phyloP scores from a whole-genome alignment of 2,888 invertebrate genomes.

The Morpho deidamia region DNA sequence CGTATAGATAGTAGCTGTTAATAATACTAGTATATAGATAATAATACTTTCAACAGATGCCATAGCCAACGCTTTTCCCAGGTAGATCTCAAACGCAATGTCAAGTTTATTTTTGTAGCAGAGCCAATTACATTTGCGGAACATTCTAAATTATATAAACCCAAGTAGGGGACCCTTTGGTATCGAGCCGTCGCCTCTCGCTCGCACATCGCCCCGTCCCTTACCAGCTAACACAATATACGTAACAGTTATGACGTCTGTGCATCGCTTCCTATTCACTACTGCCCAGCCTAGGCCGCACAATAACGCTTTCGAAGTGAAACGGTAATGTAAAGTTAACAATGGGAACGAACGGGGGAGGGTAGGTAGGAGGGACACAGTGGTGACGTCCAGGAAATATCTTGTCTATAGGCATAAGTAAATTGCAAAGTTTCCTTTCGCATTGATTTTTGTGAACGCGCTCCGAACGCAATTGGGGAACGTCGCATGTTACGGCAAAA shows the following conservation, averaged over 20 bases:
- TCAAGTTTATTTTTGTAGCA: constrained; percentile 8
- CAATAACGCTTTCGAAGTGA: constrained; percentile 29
- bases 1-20: too few species aligned
- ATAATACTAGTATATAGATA: too few species aligned
- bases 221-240: constrained; percentile 19
- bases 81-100: constrained; percentile 2
- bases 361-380: constrained; percentile 22
- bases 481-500: background rate
- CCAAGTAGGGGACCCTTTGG: constrained; percentile 39
- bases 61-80: background rate
- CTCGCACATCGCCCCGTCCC: constrained; percentile 36
- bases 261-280: constrained; percentile 22
- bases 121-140: constrained; percentile 22
- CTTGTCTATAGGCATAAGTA: constrained; percentile 11
- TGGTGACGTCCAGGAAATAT: constrained; percentile 30
- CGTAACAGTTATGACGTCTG: constrained; percentile 29
- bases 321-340: constrained; percentile 37
- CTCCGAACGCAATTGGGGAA: constrained; percentile 3
- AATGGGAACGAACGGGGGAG: constrained; percentile 21
- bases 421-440: constrained; percentile 10
- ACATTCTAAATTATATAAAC: constrained; percentile 47
- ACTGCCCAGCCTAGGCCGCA: constrained; percentile 12
- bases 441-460: constrained; percentile 15
- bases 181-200: constrained; percentile 51
- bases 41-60: background rate